These are phyloP conservation scores for Ephestia elutella DNA, from an alignment of 1,140 invertebrate species.

Conservation along the genomic window DNA sequence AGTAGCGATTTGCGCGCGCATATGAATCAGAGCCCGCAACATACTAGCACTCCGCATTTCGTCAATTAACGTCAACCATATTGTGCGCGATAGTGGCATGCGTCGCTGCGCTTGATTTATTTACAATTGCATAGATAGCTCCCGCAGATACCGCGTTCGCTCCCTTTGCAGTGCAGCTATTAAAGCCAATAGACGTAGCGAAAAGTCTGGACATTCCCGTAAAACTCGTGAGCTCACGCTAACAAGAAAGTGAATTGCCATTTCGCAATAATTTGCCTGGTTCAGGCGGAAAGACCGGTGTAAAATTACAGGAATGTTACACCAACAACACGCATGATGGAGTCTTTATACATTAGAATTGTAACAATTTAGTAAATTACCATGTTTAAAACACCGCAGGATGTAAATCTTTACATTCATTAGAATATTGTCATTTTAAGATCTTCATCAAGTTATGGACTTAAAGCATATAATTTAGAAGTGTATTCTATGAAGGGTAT, in stretches of 20 bases:
- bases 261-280: constrained; percentile 40
- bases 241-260: constrained; percentile 55
- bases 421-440: background rate
- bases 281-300: constrained; percentile 26
- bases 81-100: constrained; percentile 32
- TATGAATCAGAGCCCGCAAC: constrained; percentile 34
- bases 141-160: constrained; percentile 10
- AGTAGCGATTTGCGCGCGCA: constrained; percentile 44
- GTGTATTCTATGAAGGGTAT: background rate
- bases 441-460: background rate
- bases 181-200: constrained; percentile 9
- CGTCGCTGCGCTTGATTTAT: constrained; percentile 26
- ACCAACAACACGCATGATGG: constrained; percentile 18
- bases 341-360: background rate
- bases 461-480: background rate
- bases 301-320: constrained; percentile 38
- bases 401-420: constrained; percentile 1
- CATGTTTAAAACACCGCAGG: background rate
- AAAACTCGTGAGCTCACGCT: constrained; percentile 28
- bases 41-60: constrained; percentile 33
- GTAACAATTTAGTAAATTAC: background rate
- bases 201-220: constrained; percentile 18
- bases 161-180: constrained; percentile 14
- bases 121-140: constrained; percentile 17
- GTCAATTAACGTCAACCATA: constrained; percentile 48